Percentiles rank a stretch among this genome's conserved stretches.
Conservation (phyloP, 2,888 invertebrate genomes). For the Oligia strigilis region DNA sequence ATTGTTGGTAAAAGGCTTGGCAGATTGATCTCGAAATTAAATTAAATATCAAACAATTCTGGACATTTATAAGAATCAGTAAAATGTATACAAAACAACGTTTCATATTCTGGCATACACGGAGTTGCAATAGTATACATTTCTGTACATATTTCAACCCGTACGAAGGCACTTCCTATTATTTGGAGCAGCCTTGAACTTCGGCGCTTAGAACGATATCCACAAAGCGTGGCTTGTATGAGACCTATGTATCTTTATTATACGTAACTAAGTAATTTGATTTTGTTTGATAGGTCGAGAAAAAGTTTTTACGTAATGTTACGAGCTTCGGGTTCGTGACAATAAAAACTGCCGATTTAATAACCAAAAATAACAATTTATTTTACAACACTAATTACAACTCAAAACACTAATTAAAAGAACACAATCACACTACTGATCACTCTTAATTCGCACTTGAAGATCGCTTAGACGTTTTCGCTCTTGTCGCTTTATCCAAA, state of each 20-base stretch:
- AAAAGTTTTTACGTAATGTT: not conserved
- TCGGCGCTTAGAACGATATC: constrained; percentile 10
- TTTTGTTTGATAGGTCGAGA: constrained; percentile 23
- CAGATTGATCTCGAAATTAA: not conserved
- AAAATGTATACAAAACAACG: not conserved
- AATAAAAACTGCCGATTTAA: too few relatives aligned
- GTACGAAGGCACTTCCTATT: constrained; percentile 12
- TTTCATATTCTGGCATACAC: not conserved
- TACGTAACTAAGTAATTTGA: not conserved
- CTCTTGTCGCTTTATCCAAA: too few relatives aligned
- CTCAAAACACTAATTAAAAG: too few relatives aligned
- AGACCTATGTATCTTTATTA: constrained; percentile 5
- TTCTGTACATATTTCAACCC: constrained; percentile 11
- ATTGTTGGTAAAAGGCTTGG: not conserved
- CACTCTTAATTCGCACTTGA: too few relatives aligned
- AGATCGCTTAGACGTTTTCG: too few relatives aligned
- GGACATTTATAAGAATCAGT: not conserved
- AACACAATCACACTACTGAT: too few relatives aligned
- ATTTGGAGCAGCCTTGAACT: constrained; percentile 47
- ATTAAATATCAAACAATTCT: not conserved
- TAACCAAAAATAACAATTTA: too few relatives aligned
- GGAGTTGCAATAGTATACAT: not conserved
- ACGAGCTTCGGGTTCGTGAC: too few relatives aligned
- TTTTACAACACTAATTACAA: too few relatives aligned
- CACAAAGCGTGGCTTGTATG: constrained; percentile 16